Evolutionary conservation across 2,113 vertebrate species (phyloP).

Genomic region (Arvicanthis niloticus): DNA sequence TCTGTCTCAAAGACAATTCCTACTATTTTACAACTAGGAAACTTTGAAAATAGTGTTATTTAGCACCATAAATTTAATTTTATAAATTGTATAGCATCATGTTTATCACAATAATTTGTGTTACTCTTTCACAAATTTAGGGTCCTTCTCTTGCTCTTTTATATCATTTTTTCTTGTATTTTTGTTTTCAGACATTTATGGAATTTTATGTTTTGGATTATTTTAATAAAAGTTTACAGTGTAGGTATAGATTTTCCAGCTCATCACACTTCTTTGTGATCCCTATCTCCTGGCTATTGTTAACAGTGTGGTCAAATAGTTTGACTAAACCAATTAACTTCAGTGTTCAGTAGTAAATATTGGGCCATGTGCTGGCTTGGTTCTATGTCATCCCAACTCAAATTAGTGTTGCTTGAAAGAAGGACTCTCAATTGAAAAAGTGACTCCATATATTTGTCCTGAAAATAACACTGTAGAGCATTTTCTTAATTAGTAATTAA

Average conservation of each 20-base stretch:
- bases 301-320: not conserved
- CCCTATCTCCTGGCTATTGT: not conserved
- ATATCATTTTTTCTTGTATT: not conserved
- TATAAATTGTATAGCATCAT: not conserved
- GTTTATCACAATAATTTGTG: not conserved
- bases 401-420: not conserved
- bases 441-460: not conserved
- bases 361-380: not conserved
- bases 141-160: not conserved
- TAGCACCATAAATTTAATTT: not conserved
- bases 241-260: not conserved
- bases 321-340: not conserved
- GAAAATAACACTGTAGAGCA: not conserved
- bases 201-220: not conserved
- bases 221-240: not conserved
- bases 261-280: not conserved
- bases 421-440: not conserved
- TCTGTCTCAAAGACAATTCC: fast-evolving
- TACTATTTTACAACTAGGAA: not conserved
- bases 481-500: not conserved
- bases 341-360: not conserved
- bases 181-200: not conserved
- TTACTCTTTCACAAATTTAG: not conserved
- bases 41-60: not conserved
- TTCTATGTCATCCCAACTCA: not conserved